Conservation (phyloP, 2,797 vertebrate species). For the Spinibarbus caldwelli region DNA sequence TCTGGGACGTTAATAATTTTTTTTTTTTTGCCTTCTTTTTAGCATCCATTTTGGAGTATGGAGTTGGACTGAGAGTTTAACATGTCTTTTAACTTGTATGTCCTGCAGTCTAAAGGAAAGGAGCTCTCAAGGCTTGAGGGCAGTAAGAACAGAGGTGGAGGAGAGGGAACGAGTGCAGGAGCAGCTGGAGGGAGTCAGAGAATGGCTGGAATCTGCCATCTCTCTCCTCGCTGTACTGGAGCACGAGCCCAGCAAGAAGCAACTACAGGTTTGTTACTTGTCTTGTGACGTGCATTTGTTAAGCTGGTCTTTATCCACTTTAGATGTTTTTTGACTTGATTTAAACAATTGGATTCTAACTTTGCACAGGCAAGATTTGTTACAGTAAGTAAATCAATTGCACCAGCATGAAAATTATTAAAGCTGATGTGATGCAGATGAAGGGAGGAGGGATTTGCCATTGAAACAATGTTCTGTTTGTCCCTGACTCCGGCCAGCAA, state of each 20-base stretch:
- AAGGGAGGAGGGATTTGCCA: neutral
- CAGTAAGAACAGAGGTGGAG: constrained; percentile 79
- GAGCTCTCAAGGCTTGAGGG: constrained; percentile 74
- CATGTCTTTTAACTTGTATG: constrained; percentile 2
- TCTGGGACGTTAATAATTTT: neutral
- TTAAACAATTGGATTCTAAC: neutral
- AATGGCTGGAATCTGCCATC: constrained; percentile 72
- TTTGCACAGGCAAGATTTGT: neutral
- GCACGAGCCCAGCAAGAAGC: constrained; percentile 68
- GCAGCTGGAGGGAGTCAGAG: constrained; percentile 79
- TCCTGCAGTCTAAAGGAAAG: constrained; percentile 75
- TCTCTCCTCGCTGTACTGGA: constrained; percentile 67
- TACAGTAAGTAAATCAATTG: neutral
- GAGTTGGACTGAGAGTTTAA: neutral
- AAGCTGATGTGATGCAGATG: neutral
- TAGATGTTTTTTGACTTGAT: neutral
- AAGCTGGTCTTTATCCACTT: neutral
- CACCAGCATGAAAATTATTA: neutral
- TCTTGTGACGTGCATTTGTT: neutral
- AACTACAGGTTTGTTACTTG: constrained; percentile 81
- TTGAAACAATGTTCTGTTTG: constrained; percentile 29
- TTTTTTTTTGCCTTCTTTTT: neutral
- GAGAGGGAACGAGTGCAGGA: constrained; percentile 79
- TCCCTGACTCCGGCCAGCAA: neutral
- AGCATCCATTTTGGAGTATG: neutral